These are phyloP conservation scores for Metacarcinus magister DNA, from an alignment of 2,888 invertebrate species.

Conservation along the genomic window DNA sequence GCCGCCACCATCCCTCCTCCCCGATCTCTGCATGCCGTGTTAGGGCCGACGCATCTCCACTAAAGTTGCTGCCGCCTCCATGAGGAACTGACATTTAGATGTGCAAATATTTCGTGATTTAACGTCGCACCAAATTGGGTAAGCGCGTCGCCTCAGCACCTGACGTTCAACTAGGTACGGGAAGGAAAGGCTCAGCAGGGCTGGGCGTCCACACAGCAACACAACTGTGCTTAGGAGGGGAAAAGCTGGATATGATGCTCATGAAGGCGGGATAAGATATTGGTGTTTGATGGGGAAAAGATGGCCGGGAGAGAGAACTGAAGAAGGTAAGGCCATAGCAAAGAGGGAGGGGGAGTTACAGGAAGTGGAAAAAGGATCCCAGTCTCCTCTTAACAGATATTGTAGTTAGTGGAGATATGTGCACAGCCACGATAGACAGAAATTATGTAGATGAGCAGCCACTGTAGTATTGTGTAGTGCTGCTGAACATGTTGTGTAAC, in stretches of 20 bases:
- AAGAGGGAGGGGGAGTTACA: no score
- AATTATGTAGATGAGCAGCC: no score
- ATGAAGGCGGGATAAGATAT: no score
- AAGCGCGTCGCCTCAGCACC: slow-evolving; percentile 15
- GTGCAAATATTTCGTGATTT: background rate
- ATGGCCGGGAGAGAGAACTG: no score
- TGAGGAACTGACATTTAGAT: background rate
- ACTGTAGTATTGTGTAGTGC: no score
- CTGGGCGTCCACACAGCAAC: background rate
- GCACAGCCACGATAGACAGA: no score
- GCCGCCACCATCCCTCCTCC: background rate
- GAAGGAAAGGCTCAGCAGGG: background rate
- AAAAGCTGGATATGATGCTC: background rate
- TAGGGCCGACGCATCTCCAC: background rate
- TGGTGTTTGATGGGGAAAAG: no score
- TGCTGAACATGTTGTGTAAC: no score
- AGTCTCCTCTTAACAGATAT: no score
- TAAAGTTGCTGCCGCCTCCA: background rate
- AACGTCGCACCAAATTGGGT: slow-evolving; percentile 14
- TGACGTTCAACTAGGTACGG: background rate
- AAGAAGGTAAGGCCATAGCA: no score
- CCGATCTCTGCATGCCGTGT: background rate
- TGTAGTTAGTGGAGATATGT: no score
- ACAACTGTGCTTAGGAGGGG: background rate
- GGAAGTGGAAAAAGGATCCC: no score